A percentile compares a stretch with the other conserved stretches of the same genome.
Conservation (phyloP, 2,888 invertebrate species). For the Sipha maydis region DNA sequence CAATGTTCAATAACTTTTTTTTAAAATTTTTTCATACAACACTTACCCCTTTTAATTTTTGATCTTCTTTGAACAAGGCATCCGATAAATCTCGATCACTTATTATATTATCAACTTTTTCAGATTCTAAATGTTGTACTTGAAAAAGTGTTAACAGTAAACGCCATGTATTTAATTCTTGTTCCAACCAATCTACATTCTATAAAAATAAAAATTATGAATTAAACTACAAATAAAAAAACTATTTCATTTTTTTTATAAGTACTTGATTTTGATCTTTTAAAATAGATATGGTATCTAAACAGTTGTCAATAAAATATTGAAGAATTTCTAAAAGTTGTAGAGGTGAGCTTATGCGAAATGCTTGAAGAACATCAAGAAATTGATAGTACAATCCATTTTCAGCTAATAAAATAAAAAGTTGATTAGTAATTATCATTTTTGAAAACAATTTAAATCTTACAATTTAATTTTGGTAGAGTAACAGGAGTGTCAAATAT, state of each 20-base stretch:
- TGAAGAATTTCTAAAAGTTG: constrained; percentile 74
- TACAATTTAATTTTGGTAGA: constrained; percentile 36
- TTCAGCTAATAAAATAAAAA: constrained; percentile 38
- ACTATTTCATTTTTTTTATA: background rate
- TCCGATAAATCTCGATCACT: constrained; percentile 74
- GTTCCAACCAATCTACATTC: constrained; percentile 71
- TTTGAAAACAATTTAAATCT: background rate
- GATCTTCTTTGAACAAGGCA: constrained; percentile 72
- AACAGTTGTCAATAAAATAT: constrained; percentile 75
- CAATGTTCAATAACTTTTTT: background rate
- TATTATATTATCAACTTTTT: constrained; percentile 66
- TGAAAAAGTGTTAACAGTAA: constrained; percentile 83
- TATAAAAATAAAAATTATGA: constrained; percentile 63
- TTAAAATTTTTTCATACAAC: background rate
- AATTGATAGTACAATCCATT: constrained; percentile 63
- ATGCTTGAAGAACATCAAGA: constrained; percentile 64
- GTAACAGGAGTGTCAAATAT: constrained; percentile 33
- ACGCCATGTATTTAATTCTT: constrained; percentile 91
- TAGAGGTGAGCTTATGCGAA: constrained; percentile 65
- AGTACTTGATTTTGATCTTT: constrained; percentile 65
- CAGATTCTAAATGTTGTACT: constrained; percentile 73
- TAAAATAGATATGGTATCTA: constrained; percentile 73
- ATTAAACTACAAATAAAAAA: background rate
- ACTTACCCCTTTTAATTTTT: constrained; percentile 69
- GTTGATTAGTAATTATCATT: background rate